Evolutionary conservation across 1,140 invertebrate species (phyloP).

Genomic region (Diabrotica virgifera): DNA sequence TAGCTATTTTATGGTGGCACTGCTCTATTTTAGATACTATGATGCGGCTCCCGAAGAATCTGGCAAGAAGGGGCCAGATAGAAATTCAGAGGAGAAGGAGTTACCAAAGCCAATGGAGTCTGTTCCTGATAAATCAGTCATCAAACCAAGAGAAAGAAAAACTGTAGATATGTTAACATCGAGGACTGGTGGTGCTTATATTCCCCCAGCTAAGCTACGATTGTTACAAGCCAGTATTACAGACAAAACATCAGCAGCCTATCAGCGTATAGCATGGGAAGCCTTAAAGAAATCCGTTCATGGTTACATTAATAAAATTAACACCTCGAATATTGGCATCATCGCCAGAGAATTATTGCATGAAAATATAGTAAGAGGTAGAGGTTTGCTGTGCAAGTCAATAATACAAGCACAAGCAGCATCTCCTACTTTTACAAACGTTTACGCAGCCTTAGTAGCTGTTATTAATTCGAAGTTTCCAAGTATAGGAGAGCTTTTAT

Average conservation of each 20-base stretch:
- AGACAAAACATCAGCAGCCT: conserved; percentile 88
- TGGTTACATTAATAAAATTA: conserved; percentile 97
- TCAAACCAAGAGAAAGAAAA: conserved; percentile 50
- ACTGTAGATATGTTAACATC: conserved; percentile 75
- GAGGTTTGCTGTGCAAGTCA: conserved; percentile 86
- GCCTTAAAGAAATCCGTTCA: conserved; percentile 99
- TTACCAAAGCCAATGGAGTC: conserved; percentile 15
- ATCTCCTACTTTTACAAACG: conserved; percentile 96
- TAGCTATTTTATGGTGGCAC: too few species aligned
- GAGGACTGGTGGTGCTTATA: conserved; percentile 94
- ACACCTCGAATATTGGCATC: conserved; percentile 90
- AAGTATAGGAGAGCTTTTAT: conserved; percentile 90
- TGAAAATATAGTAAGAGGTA: conserved; percentile 94
- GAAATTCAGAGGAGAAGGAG: conserved; percentile 15
- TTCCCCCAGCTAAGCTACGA: conserved; percentile 91
- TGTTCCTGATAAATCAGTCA: conserved; percentile 22
- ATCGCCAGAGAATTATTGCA: conserved; percentile 90
- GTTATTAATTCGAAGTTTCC: conserved; percentile 98
- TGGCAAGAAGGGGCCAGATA: conserved; percentile 19
- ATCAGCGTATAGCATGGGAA: conserved; percentile 97
- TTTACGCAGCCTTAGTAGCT: conserved; percentile 91
- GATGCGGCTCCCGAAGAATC: conserved; percentile 20
- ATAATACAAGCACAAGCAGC: conserved; percentile 96
- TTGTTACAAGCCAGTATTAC: conserved; percentile 94
- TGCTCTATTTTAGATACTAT: conserved; percentile 35